Conservation (phyloP, 37 sponge, comb jelly and placozoan species). For the Tethya wilhelma region DNA sequence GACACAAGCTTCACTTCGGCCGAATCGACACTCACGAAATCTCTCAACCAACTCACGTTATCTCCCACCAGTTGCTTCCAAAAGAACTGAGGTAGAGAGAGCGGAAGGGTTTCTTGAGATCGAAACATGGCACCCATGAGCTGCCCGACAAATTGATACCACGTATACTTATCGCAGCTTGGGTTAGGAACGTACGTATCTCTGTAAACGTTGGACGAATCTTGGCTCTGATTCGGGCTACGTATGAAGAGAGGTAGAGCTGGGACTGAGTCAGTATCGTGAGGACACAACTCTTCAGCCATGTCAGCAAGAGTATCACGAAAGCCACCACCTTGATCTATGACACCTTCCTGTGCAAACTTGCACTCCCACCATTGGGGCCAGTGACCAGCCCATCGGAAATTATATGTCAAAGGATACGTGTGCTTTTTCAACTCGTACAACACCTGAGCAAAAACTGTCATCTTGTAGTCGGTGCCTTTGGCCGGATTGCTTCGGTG, state of each 20-base stretch:
- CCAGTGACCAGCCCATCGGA: conserved; percentile 76
- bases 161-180: conserved; percentile 53
- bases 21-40: conserved; percentile 84
- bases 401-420: conserved; percentile 60
- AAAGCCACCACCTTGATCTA: conserved; percentile 97
- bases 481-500: conserved; percentile 73
- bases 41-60: conserved; percentile 83
- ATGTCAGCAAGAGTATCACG: conserved; percentile 87
- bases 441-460: conserved; percentile 78
- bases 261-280: conserved; percentile 42
- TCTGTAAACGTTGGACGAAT: conserved; percentile 83
- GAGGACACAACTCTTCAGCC: conserved; percentile 92
- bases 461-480: conserved; percentile 71
- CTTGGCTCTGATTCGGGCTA: conserved; percentile 90
- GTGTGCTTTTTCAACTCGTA: conserved; percentile 68
- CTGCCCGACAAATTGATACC: conserved; percentile 78
- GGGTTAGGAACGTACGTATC: conserved; percentile 92
- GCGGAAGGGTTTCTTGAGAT: conserved; percentile 72
- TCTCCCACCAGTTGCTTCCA: conserved; percentile 92
- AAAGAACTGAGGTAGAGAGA: conserved; percentile 89
- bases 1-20: conserved; percentile 86
- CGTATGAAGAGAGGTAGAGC: conserved; percentile 87
- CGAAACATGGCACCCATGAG: conserved; percentile 93
- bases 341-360: conserved; percentile 87
- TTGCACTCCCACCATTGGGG: conserved; percentile 97